These are phyloP conservation scores for Rhagonycha lutea DNA, from an alignment of 2,888 invertebrate genomes.

Conservation along the genomic window DNA sequence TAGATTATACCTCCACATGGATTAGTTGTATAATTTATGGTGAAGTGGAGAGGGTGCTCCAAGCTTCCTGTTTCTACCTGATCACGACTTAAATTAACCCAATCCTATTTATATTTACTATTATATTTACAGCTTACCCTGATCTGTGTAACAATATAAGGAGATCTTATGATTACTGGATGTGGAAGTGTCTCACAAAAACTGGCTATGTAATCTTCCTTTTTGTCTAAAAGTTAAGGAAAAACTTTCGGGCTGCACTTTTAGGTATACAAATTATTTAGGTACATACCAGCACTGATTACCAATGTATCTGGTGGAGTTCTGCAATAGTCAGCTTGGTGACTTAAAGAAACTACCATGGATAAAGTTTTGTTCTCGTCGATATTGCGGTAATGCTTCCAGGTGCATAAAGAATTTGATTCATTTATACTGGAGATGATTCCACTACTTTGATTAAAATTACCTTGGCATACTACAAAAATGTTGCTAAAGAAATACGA, in stretches of 20 bases:
- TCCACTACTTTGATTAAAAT: conserved; percentile 53
- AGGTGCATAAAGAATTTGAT: conserved; percentile 50
- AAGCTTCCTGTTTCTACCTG: neutral
- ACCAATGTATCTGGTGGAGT: conserved; percentile 9
- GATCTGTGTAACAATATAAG: conserved; percentile 39
- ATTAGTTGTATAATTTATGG: conserved; percentile 64
- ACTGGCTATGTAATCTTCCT: conserved; percentile 20
- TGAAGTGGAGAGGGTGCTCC: conserved; percentile 52
- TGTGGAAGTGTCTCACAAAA: conserved; percentile 42
- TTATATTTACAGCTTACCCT: conserved; percentile 38
- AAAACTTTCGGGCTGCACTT: neutral
- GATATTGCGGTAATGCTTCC: conserved; percentile 43
- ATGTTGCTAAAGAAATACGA: no score
- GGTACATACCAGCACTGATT: conserved; percentile 8
- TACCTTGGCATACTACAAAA: conserved; percentile 56
- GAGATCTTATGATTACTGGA: conserved; percentile 42
- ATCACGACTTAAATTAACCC: no score
- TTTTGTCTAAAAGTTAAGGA: conserved; percentile 18
- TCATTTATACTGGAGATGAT: conserved; percentile 44
- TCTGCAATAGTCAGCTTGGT: conserved; percentile 21
- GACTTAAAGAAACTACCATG: conserved; percentile 40
- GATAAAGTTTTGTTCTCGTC: conserved; percentile 44
- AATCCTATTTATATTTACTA: no score
- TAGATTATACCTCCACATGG: conserved; percentile 70
- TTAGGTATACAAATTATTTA: neutral